These are phyloP conservation scores for Bothrops jararaca DNA, from an alignment of 2,113 vertebrate genomes.

Conservation along the genomic window DNA sequence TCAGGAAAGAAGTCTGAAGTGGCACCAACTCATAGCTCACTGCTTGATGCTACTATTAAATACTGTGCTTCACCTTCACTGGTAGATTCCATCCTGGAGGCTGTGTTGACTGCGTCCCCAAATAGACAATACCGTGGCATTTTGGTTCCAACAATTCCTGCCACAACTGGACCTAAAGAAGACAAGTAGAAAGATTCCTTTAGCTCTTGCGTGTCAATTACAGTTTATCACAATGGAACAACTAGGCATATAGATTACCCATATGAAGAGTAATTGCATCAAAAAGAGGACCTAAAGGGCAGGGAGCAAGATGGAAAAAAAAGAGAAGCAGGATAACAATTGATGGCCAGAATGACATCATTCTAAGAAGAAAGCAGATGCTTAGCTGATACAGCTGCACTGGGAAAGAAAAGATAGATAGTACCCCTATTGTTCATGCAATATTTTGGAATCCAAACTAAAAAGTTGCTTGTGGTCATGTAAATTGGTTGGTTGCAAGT, in stretches of 20 bases:
- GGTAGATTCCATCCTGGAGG: constrained; percentile 90
- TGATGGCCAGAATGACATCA: no score
- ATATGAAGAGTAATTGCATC: background rate
- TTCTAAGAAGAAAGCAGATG: background rate
- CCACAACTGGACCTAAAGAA: constrained; percentile 81
- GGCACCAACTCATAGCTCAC: background rate
- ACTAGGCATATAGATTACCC: background rate
- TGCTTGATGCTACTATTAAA: constrained; percentile 34
- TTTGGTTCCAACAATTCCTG: constrained; percentile 88
- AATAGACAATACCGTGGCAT: constrained; percentile 92
- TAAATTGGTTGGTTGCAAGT: background rate
- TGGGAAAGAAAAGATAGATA: background rate
- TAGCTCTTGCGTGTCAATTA: background rate
- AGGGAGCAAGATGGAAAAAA: background rate
- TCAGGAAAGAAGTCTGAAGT: background rate
- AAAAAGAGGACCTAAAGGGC: background rate
- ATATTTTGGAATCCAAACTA: background rate
- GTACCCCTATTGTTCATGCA: background rate
- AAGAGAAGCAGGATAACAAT: background rate
- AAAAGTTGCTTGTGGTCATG: background rate
- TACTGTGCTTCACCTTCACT: constrained; percentile 69
- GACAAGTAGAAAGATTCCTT: background rate
- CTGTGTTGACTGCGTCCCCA: constrained; percentile 88
- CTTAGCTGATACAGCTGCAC: background rate
- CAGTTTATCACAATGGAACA: background rate